Conservation (phyloP, 2,888 invertebrate species). For the Heliconius ethilla region DNA sequence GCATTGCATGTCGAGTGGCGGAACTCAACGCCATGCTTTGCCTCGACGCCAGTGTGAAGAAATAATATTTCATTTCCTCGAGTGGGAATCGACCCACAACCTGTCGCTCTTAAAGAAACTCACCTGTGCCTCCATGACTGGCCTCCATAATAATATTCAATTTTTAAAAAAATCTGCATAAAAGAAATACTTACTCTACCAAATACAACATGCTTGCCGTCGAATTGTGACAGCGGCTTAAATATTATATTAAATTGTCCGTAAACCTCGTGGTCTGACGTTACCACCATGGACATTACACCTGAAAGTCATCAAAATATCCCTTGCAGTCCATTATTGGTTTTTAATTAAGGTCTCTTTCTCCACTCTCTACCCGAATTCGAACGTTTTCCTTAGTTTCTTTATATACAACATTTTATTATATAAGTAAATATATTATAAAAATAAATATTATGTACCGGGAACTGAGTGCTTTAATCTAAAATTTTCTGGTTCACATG, state of each 20-base stretch:
- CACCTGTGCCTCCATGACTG: not conserved
- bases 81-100: not conserved
- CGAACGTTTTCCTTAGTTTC: too few relatives aligned
- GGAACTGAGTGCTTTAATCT: conserved; percentile 75
- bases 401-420: too few relatives aligned
- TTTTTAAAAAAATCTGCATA: too few relatives aligned
- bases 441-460: conserved; percentile 52
- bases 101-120: not conserved
- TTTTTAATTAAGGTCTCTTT: too few relatives aligned
- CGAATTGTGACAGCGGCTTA: conserved; percentile 76
- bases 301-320: conserved; percentile 57
- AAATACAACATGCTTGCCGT: conserved; percentile 80
- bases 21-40: not conserved
- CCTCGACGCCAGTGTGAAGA: not conserved
- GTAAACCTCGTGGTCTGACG: conserved; percentile 66
- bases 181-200: conserved; percentile 70
- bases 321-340: not conserved
- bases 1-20: not conserved
- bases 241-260: conserved; percentile 84
- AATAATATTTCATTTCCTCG: not conserved
- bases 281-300: conserved; percentile 78
- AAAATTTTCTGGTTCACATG: conserved; percentile 71
- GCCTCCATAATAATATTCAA: too few relatives aligned
- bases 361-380: too few relatives aligned
- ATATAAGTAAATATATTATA: conserved; percentile 13